Evolutionary conservation across 2,113 vertebrate species (phyloP).

Genomic region (Peromyscus polionotus): DNA sequence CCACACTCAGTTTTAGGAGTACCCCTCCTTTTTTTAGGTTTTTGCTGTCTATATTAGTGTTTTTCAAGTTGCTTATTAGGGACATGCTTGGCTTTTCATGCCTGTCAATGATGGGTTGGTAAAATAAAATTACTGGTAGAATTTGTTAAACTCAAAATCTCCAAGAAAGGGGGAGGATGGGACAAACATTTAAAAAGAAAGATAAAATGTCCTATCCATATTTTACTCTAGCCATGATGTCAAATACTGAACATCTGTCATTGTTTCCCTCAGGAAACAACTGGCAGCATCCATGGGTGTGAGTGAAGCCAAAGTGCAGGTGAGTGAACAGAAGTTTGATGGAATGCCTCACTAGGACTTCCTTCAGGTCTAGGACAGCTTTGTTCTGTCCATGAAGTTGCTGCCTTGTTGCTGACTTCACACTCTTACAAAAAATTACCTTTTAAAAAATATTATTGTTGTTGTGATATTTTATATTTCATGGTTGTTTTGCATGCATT

Average conservation of each 20-base stretch:
- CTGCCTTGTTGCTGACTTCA: neutral
- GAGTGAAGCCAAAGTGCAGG: slow-evolving; percentile 44
- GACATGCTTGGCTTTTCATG: neutral
- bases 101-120: neutral
- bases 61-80: neutral
- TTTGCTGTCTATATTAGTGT: neutral
- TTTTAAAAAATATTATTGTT: neutral
- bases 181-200: neutral
- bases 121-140: neutral
- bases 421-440: neutral
- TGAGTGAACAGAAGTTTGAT: slow-evolving; percentile 12
- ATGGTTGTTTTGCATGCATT: neutral
- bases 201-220: neutral
- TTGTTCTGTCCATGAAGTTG: neutral
- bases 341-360: neutral
- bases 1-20: neutral
- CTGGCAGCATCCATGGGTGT: neutral
- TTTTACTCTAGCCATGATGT: neutral
- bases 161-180: neutral
- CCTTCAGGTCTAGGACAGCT: neutral
- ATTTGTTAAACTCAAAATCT: neutral
- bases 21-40: neutral
- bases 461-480: neutral
- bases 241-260: neutral
- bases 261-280: neutral